Base-by-base conservation (phyloP, 2,888 invertebrate species). In the Helobdella robusta region DNA sequence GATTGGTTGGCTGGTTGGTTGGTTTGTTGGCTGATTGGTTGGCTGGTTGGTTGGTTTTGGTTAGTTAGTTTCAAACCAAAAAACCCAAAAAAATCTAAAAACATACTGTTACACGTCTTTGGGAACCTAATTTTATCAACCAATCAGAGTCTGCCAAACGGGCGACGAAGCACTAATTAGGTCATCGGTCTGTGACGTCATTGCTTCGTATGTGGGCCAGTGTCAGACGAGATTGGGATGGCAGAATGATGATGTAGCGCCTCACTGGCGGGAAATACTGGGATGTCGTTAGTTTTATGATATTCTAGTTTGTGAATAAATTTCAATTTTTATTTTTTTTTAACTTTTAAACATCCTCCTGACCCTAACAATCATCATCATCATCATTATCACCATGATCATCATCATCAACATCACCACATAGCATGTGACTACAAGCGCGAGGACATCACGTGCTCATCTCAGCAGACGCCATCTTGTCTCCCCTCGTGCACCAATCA, bases 251-350 rank as follows among this genome's bases (percentile, higher is more conserved):
- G 32, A 20, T 36, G 20, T 59, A 15, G 59, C 59, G 3, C 59
- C 59, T 35, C 23, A 34, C n/a, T 59, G 59, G 59, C 32, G 35
- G 4, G 30, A 5, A 5, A 6, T 3, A 18, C 34, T 59, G 34
- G 3, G 20, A 5, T 59, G 59, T 59, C 59, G 59, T 59, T 25
- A 59, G 59, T 59, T 18, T 18, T 32, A 34, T 11, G 6, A 32
- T n/a, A n/a, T n/a, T n/a, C n/a, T n/a, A n/a, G n/a, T n/a, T n/a
- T n/a, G n/a, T n/a, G n/a, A n/a, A n/a, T n/a, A n/a, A n/a, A n/a
- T n/a, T n/a, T n/a, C n/a, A n/a, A n/a, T n/a, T n/a, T n/a, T n/a
- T n/a, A n/a, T n/a, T n/a, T n/a, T n/a, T n/a, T n/a, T n/a, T n/a
- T n/a, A n/a, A n/a, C n/a, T n/a, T n/a, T n/a, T n/a, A n/a, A n/a